phyloP scores from a whole-genome alignment of 2,888 invertebrate species.

The Lithophane socia region DNA sequence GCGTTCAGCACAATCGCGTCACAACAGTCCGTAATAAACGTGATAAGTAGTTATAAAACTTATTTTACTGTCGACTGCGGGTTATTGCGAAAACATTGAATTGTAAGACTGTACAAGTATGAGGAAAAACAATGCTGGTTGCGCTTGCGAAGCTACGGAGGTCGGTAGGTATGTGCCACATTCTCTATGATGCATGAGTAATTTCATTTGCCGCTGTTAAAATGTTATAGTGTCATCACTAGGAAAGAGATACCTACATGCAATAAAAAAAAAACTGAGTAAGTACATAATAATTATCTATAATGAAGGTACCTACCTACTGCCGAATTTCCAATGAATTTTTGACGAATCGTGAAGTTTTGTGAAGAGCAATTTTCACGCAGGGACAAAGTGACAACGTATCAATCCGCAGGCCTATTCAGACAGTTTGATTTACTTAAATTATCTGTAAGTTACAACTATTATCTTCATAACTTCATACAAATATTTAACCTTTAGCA shows the following conservation, averaged over 20 bases:
- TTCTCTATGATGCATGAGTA: slow-evolving; percentile 40
- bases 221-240: slow-evolving; percentile 32
- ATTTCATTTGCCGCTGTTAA: slow-evolving; percentile 4
- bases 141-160: slow-evolving; percentile 34
- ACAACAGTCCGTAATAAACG: slow-evolving; percentile 40
- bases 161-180: slow-evolving; percentile 28
- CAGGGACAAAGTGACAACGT: not conserved
- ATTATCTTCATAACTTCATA: not conserved
- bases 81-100: slow-evolving; percentile 38
- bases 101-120: slow-evolving; percentile 17
- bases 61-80: slow-evolving; percentile 33
- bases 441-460: not conserved
- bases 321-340: not conserved
- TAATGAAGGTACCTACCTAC: not conserved
- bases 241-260: slow-evolving; percentile 3
- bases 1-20: slow-evolving; percentile 18
- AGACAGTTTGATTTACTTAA: not conserved
- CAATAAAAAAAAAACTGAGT: not conserved
- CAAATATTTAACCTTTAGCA: slow-evolving; percentile 22
- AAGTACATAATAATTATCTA: not conserved
- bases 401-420: not conserved
- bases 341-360: not conserved
- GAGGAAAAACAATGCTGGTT: slow-evolving; percentile 48
- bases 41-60: slow-evolving; percentile 41
- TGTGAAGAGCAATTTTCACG: not conserved